A percentile compares a stretch with the other conserved stretches of the same genome.
Conservation (phyloP, 1,140 invertebrate species). For the Matsumurasca onukii region DNA sequence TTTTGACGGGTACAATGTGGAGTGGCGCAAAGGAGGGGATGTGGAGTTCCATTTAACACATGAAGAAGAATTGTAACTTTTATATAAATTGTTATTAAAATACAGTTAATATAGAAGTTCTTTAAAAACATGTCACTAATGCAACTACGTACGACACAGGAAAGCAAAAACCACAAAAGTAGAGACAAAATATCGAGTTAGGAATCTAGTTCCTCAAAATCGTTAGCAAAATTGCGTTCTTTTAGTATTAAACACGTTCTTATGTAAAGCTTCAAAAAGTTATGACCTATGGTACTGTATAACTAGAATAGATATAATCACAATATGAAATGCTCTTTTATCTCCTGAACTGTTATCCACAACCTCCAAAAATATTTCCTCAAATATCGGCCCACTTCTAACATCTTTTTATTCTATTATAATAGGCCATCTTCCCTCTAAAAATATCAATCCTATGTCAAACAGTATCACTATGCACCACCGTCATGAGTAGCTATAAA, state of each 20-base stretch:
- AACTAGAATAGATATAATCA: slow-evolving; percentile 32
- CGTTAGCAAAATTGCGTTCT: slow-evolving; percentile 33
- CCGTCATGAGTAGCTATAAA: slow-evolving; percentile 1
- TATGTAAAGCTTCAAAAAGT: slow-evolving; percentile 35
- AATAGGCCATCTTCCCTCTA: slow-evolving; percentile 29
- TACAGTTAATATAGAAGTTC: slow-evolving; percentile 27
- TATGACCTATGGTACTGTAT: slow-evolving; percentile 29
- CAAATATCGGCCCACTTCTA: slow-evolving; percentile 17
- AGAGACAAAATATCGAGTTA: slow-evolving; percentile 30
- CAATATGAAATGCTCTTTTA: slow-evolving; percentile 32
- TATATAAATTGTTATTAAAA: slow-evolving; percentile 30
- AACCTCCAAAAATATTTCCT: slow-evolving; percentile 32
- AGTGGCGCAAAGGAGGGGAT: not conserved
- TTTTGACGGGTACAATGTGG: slow-evolving; percentile 1
- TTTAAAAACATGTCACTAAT: slow-evolving; percentile 31
- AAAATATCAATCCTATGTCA: slow-evolving; percentile 21
- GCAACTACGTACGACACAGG: slow-evolving; percentile 30
- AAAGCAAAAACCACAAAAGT: slow-evolving; percentile 33
- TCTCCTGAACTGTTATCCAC: slow-evolving; percentile 26
- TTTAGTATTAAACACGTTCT: slow-evolving; percentile 31
- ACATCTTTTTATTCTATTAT: slow-evolving; percentile 16
- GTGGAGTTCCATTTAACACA: slow-evolving; percentile 30
- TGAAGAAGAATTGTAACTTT: slow-evolving; percentile 16
- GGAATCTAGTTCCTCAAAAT: slow-evolving; percentile 32
- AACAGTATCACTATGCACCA: slow-evolving; percentile 23